These are phyloP conservation scores for Atherinosoma microstoma DNA, from an alignment of 2,797 vertebrate genomes.

Conservation along the genomic window DNA sequence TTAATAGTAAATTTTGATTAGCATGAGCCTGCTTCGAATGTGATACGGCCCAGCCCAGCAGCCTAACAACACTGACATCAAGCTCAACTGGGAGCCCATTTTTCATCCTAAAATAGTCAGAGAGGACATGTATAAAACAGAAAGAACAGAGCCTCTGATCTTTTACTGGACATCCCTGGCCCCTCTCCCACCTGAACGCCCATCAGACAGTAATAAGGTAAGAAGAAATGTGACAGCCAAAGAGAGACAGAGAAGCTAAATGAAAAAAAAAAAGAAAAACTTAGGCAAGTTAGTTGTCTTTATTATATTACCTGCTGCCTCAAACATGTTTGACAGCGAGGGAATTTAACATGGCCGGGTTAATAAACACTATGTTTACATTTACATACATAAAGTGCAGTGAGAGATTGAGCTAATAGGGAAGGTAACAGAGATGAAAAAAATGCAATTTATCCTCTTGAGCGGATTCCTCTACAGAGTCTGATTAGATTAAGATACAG, in stretches of 20 bases:
- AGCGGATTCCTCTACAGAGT: conserved; percentile 22
- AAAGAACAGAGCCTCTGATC: conserved; percentile 32
- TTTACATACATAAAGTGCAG: not conserved
- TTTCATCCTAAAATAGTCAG: conserved; percentile 63
- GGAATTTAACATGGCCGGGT: not conserved
- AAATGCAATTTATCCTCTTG: conserved; percentile 35
- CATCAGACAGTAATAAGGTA: conserved; percentile 43
- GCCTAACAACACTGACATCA: conserved; percentile 33
- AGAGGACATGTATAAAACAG: conserved; percentile 59
- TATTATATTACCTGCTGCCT: conserved; percentile 1
- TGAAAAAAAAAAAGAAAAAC: not conserved
- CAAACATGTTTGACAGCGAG: not conserved
- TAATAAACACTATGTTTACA: conserved; percentile 1
- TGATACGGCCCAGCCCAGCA: conserved; percentile 17
- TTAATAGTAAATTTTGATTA: conserved; percentile 74
- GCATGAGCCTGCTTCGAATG: conserved; percentile 40
- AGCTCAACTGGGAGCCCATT: conserved; percentile 31
- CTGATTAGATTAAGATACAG: conserved; percentile 63
- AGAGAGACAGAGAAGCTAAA: not conserved
- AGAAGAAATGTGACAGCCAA: too few species aligned
- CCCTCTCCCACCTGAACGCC: conserved; percentile 6
- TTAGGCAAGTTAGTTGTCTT: not conserved
- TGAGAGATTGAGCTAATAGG: conserved; percentile 17
- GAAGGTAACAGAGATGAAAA: conserved; percentile 9
- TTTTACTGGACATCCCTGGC: conserved; percentile 37